Evolutionary conservation across 2,888 invertebrate species (phyloP), one percentile per base, ranked within the genome.

Genomic region (Rhagium mordax): DNA sequence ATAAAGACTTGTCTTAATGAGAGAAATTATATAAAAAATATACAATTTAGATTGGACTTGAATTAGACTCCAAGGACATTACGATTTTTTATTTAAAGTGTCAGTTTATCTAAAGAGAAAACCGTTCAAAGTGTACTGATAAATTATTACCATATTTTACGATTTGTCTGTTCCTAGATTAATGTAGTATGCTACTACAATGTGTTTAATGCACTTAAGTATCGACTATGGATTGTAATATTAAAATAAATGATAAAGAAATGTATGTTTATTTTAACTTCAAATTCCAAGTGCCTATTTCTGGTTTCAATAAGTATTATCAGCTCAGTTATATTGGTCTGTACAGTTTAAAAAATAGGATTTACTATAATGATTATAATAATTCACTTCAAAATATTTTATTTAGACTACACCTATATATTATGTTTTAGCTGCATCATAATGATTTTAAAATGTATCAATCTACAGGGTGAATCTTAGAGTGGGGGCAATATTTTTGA

Each of bases 251-350:
- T 41, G n/a, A 2, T n/a, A 41, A 15, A 13, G 41, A 13, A 2
- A 41, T 41, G 3, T 41, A n/a, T 41, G 3, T n/a, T 41, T n/a
- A 41, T 3, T 41, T 3, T n/a, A n/a, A n/a, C n/a, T n/a, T 41
- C 5, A 13, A 27, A 55, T 27, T 27, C 2, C n/a, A 55, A 55
- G 55, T 55, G 55, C 7, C 15, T 55, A 27, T 15, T 27, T 55
- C 55, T 55, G 55, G 55, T 27, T 55, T 27, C 8, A 27, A 27
- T 55, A 55, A 24, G 27, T 15, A n/a, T 55, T 55, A 55, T 55
- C 55, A 8, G 7, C 0, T 27, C 27, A 24, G 15, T 7, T 51
- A 18, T 16, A 18, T 16, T 51, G 51, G 51, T 3, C 15, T 24
- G 8, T 24, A 15, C 27, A 24, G n/a, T n/a, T 55, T 27, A 24